Base-by-base conservation (phyloP, 2,113 vertebrate species). In the Xenotilapia flavipinnis region DNA sequence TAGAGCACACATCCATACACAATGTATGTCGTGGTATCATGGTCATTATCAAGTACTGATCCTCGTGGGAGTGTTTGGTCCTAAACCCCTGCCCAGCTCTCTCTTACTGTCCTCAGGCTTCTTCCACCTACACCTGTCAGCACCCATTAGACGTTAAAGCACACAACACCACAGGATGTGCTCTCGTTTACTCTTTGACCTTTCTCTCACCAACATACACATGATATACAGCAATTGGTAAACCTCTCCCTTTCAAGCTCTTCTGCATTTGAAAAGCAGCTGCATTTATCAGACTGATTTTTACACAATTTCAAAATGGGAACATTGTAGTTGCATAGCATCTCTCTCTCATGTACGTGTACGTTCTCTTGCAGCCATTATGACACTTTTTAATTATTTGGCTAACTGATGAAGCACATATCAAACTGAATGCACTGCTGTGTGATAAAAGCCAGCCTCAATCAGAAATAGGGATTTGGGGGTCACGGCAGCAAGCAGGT, bases 91-190 rank as follows among this genome's bases (percentile, higher is more conserved):
- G 70, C 85, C 28, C 79, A 9, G 21, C 80, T 89, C 42, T 82
- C 82, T 81, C 86, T 89, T 58, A 81, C 88, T 54, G 86, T 90
- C 84, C 45, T 84, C 42, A 19, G 47, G 80, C 79, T 10, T 60
- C 83, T 13, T 38, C 90, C 49, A 75, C 80, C 75, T 55, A 47
- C 88, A 86, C 79, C 92, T 91, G 91, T 95, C 85, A 19, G 79
- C 82, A 80, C 26, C 83, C 84, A 84, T 92, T 89, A 91, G 21
- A 51, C 14, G 54, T n/a, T 81, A 73, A 19, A 45, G 49, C 68
- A 47, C 55, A 75, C 45, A 58, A 13, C 75, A 2, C 85, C 56
- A 54, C 68, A 84, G 87, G 88, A 73, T 9, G 33, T 21, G 23
- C 84, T 60, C 83, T 33, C 8, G 0, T 85, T 70, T 56, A 28